Evolutionary conservation across 2,113 vertebrate species (phyloP).

Genomic region (Stegostoma tigrinum): DNA sequence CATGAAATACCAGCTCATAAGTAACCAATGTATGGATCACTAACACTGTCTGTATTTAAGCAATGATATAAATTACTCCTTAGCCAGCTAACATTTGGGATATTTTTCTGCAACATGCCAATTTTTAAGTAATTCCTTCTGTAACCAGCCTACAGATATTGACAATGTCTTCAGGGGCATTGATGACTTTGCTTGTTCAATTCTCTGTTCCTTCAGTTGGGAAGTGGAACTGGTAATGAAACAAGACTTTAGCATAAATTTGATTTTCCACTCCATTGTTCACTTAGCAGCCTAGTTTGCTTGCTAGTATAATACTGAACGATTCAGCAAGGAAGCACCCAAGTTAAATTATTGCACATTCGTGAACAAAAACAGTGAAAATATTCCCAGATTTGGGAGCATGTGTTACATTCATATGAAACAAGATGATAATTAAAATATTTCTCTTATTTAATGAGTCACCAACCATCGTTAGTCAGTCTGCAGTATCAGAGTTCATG

Average conservation of each 20-base stretch:
- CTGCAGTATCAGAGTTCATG: not conserved
- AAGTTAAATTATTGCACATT: not conserved
- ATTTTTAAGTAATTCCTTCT: not conserved
- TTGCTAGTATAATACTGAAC: too few relatives aligned
- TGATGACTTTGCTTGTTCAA: not conserved
- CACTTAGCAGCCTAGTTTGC: too few relatives aligned
- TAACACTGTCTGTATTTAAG: not conserved
- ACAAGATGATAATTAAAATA: not conserved
- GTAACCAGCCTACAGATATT: not conserved
- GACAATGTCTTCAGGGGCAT: not conserved
- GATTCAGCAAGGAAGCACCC: too few relatives aligned
- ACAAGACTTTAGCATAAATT: not conserved
- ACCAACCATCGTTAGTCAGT: not conserved
- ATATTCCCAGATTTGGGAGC: not conserved
- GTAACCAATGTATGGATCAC: not conserved
- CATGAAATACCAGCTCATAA: not conserved
- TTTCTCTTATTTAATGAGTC: not conserved
- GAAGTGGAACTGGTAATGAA: not conserved
- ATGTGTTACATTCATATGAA: not conserved
- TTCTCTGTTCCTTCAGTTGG: not conserved
- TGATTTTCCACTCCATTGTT: not conserved
- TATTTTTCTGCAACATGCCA: not conserved
- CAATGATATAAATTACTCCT: not conserved
- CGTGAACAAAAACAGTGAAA: not conserved
- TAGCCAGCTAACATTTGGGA: not conserved